Evolutionary conservation across 2,888 invertebrate genomes (phyloP).

Genomic region (Eilema sororculum): DNA sequence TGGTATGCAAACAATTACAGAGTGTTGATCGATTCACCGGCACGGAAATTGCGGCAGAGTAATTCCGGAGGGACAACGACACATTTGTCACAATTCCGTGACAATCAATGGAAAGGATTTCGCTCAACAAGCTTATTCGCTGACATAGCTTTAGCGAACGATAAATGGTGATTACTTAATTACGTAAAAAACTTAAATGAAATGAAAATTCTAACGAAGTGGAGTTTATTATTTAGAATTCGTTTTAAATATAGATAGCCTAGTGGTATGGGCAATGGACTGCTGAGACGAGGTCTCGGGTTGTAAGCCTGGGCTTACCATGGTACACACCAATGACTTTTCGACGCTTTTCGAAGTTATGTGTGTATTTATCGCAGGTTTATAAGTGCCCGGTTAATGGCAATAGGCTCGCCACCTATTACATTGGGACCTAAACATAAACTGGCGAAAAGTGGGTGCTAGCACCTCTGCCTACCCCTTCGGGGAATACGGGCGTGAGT

Average conservation of each 20-base stretch:
- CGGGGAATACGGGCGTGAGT: too few species aligned
- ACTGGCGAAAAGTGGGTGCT: too few species aligned
- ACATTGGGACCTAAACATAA: too few species aligned
- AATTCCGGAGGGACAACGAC: constrained; percentile 9
- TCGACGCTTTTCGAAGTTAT: too few species aligned
- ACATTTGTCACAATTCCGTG: constrained; percentile 23
- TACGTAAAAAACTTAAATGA: neutral
- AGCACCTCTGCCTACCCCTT: too few species aligned
- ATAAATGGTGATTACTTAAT: neutral
- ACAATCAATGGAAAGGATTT: constrained; percentile 11
- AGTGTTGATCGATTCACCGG: constrained; percentile 14
- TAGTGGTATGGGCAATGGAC: too few species aligned
- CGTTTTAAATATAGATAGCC: neutral
- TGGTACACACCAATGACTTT: too few species aligned
- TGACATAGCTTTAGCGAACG: neutral
- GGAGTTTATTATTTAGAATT: neutral
- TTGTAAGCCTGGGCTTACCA: too few species aligned
- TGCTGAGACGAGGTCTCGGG: too few species aligned
- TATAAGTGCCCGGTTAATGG: too few species aligned
- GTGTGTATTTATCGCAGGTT: too few species aligned
- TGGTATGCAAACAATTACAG: constrained; percentile 11
- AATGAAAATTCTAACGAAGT: neutral
- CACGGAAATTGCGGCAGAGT: constrained; percentile 12
- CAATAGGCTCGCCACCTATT: too few species aligned
- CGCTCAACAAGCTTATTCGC: neutral